phyloP scores from a whole-genome alignment of 2,113 vertebrate species.

The Daphoenositta chrysoptera region DNA sequence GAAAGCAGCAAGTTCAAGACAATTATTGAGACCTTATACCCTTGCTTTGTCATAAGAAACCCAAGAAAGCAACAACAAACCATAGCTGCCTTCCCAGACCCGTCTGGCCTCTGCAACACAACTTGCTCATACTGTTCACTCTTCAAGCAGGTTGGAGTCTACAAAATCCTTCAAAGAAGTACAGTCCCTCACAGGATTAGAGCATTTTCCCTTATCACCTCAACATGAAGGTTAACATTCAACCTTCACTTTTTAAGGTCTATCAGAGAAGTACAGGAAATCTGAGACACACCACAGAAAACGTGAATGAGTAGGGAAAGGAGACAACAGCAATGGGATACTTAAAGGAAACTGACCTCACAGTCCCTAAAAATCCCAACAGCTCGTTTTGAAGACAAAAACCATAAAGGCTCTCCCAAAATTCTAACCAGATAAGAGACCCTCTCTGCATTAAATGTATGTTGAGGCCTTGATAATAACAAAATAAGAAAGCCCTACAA shows the following conservation, averaged over 20 bases:
- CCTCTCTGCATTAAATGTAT: not conserved
- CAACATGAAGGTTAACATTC: not conserved
- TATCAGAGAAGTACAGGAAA: not conserved
- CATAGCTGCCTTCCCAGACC: not conserved
- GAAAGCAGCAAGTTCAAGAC: slow-evolving; percentile 14
- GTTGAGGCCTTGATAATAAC: not conserved
- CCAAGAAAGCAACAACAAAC: not conserved
- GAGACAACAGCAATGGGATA: not conserved
- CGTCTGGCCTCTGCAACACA: not conserved
- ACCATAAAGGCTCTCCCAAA: not conserved
- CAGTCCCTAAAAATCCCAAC: not conserved
- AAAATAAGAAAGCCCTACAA: not conserved
- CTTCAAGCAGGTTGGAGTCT: not conserved
- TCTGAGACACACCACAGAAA: not conserved
- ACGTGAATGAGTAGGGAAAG: not conserved
- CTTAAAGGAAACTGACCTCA: not conserved
- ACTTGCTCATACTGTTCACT: not conserved
- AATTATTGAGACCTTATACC: not conserved
- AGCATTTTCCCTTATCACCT: not conserved
- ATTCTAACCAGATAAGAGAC: not conserved
- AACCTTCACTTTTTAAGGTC: not conserved
- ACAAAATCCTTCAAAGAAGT: not conserved
- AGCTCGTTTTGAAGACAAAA: not conserved
- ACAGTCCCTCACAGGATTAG: not conserved
- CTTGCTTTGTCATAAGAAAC: not conserved